These are phyloP conservation scores for Tipula lateralis DNA, from an alignment of 2,888 invertebrate genomes.

Conservation along the genomic window DNA sequence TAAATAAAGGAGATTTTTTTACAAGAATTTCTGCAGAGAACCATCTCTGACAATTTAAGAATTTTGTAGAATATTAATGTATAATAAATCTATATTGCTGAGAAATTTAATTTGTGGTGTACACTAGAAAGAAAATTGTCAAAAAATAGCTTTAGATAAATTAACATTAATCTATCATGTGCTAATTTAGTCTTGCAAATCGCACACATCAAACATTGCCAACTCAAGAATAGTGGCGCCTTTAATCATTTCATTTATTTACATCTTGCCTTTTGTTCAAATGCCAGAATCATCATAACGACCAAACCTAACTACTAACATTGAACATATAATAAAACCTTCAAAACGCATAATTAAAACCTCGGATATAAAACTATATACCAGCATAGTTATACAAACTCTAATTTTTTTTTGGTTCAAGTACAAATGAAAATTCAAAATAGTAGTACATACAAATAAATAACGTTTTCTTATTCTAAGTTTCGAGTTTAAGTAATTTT, in stretches of 20 bases:
- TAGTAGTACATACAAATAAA: not conserved
- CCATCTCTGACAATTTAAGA: too few relatives aligned
- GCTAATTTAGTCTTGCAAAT: too few relatives aligned
- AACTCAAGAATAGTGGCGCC: not conserved
- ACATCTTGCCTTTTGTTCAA: not conserved
- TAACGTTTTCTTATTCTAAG: not conserved
- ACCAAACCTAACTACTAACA: not conserved
- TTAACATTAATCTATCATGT: not conserved
- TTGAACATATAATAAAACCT: not conserved
- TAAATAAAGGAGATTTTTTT: too few relatives aligned
- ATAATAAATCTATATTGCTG: too few relatives aligned
- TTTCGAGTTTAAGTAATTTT: not conserved
- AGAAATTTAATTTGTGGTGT: too few relatives aligned
- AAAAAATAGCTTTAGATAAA: too few relatives aligned
- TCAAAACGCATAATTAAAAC: not conserved
- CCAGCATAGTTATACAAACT: not conserved
- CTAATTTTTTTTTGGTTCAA: not conserved
- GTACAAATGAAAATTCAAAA: not conserved
- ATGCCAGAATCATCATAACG: not conserved
- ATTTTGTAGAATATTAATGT: too few relatives aligned
- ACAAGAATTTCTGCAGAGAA: too few relatives aligned
- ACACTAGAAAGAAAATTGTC: too few relatives aligned
- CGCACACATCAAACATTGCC: not conserved
- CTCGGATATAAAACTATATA: not conserved
- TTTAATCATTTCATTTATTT: not conserved